Conservation (phyloP, 2,888 invertebrate species). For the Trichogramma dendrolimi region DNA sequence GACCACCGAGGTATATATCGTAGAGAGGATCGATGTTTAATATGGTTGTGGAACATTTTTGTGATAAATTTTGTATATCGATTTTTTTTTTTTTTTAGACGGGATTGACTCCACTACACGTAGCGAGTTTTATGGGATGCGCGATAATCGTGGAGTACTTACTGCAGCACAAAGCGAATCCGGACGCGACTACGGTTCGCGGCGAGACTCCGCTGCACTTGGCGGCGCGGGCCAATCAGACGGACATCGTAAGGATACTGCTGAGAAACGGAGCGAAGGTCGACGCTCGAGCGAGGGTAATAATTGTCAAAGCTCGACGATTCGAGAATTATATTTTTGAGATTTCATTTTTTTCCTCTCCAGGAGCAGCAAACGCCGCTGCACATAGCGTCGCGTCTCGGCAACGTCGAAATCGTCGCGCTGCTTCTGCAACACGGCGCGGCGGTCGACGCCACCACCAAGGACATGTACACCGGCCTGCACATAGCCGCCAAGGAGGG, state of each 20-base stretch:
- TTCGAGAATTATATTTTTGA: neutral
- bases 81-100: slow-evolving; percentile 53
- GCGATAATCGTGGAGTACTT: slow-evolving; percentile 98
- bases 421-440: slow-evolving; percentile 92
- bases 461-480: slow-evolving; percentile 91
- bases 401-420: slow-evolving; percentile 94
- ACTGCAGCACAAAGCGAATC: slow-evolving; percentile 87
- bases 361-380: slow-evolving; percentile 92
- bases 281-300: slow-evolving; percentile 64
- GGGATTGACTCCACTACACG: slow-evolving; percentile 94
- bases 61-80: neutral
- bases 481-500: slow-evolving; percentile 98
- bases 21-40: neutral
- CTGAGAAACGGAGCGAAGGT: slow-evolving; percentile 89
- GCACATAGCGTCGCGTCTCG: slow-evolving; percentile 91
- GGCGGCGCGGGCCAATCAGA: slow-evolving; percentile 95
- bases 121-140: slow-evolving; percentile 98
- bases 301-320: slow-evolving; percentile 34
- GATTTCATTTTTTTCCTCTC: neutral
- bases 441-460: slow-evolving; percentile 80
- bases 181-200: slow-evolving; percentile 90
- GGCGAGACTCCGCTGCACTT: slow-evolving; percentile 96
- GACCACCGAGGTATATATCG: slow-evolving; percentile 61
- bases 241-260: slow-evolving; percentile 92
- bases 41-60: neutral